Base-by-base conservation (phyloP, 1,140 invertebrate genomes). In the Whitmania pigra region DNA sequence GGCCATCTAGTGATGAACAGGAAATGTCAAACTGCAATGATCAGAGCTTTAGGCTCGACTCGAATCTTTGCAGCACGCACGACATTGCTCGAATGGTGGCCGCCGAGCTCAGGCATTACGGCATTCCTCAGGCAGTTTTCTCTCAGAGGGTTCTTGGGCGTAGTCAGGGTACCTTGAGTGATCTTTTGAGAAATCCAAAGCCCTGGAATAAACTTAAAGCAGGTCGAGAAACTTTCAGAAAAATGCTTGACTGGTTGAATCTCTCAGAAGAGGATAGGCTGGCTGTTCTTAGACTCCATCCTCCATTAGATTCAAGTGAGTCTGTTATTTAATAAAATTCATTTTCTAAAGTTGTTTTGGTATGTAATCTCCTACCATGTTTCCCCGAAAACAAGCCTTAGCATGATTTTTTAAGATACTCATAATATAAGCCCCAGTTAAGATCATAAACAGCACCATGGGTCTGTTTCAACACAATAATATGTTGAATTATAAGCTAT, bases 161-260 rank as follows among this genome's bases (percentile, higher is more conserved):
- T 69, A 97, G 94, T 67, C 96, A 99, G 84, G 96, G 96, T 40
- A 99, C 97, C 13, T 87, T 99, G 17, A 96, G 92, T 73, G 96
- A 99, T 84, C 85, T 99, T 43, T 85, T 99, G 57, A 85, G 97
- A 73, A 99, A 99, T 81, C 97, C 96, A 4, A 99, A 99, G 84
- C 97, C 97, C 22, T 99, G 97, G 97, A 97, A 93, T 73, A 99
- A 99, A 83, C 87, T 99, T 73, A 99, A 99, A 84, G 97, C 94
- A 36, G 97, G 97, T 22, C 85, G 96, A 43, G 97, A 99, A 85
- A 99, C 97, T 25, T 99, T 99, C 83, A 87, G 96, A 72, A 84
- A 96, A 76, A 99, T 99, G 97, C 97, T 92, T 88, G 99, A 99
- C 84, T 99, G 97, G 97, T 87, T 99, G 36, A 94, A 99, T 83